These are phyloP conservation scores for Poeciliopsis infans DNA, from an alignment of 2,797 vertebrate species.

Conservation along the genomic window DNA sequence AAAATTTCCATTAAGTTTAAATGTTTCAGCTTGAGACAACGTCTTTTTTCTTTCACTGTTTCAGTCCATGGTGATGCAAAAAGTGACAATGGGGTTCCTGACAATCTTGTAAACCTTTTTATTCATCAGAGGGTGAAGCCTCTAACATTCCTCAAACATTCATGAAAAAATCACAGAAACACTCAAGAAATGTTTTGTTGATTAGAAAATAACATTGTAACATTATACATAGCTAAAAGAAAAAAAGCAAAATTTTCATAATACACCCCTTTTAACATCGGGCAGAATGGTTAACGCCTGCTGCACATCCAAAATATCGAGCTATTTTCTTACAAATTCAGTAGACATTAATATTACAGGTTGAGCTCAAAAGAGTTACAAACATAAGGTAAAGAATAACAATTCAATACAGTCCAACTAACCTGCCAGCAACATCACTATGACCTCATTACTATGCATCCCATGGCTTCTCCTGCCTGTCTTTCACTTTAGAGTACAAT, in stretches of 20 bases:
- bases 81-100: neutral
- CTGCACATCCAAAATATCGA: neutral
- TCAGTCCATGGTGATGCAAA: neutral
- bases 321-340: neutral
- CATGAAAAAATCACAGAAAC: too few relatives aligned
- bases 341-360: conserved; percentile 6
- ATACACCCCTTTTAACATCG: neutral
- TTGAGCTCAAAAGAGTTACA: conserved; percentile 1
- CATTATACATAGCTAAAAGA: too few relatives aligned
- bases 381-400: conserved; percentile 12
- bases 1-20: neutral
- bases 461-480: conserved; percentile 35
- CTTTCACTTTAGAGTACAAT: conserved; percentile 47
- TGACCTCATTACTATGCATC: conserved; percentile 59
- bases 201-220: too few relatives aligned
- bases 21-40: neutral
- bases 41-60: neutral
- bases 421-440: conserved; percentile 31
- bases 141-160: too few relatives aligned
- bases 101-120: neutral
- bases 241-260: too few relatives aligned
- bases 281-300: neutral
- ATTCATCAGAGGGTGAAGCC: neutral
- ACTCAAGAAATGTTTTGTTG: too few relatives aligned
- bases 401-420: conserved; percentile 20